Percentiles rank a stretch among this genome's conserved stretches.
These are phyloP conservation scores for Oreocharis arfaki DNA, from an alignment of 2,113 vertebrate species.

Conservation along the genomic window DNA sequence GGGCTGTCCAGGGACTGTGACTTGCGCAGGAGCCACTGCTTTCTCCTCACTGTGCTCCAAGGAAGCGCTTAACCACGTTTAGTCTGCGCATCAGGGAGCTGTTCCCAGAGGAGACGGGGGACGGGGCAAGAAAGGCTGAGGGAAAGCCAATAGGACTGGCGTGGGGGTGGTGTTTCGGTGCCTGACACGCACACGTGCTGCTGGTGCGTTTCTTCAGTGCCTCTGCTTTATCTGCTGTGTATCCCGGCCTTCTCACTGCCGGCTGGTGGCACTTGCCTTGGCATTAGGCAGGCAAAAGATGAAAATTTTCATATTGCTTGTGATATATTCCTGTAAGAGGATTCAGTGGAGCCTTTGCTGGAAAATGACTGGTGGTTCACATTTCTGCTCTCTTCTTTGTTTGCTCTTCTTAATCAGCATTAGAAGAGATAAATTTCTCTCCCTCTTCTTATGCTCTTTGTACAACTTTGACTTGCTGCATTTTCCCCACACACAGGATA, in stretches of 20 bases:
- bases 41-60: background rate
- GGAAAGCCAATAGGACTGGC: background rate
- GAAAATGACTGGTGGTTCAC: background rate
- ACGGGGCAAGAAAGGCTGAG: background rate
- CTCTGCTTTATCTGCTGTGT: background rate
- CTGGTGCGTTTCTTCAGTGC: background rate
- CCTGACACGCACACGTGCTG: rapidly evolving
- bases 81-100: background rate
- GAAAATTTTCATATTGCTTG: background rate
- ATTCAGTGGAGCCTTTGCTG: background rate
- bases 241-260: background rate
- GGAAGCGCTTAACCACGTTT: background rate
- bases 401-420: background rate
- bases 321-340: background rate
- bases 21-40: background rate
- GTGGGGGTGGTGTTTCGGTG: rapidly evolving
- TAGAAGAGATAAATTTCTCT: background rate
- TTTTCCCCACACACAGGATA: background rate
- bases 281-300: background rate
- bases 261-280: background rate
- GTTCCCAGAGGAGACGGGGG: background rate
- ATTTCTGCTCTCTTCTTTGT: background rate
- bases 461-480: background rate
- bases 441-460: background rate
- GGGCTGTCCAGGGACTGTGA: background rate